A percentile compares a stretch with the other conserved stretches of the same genome.
These are phyloP conservation scores for Prenolepis imparis DNA, from an alignment of 2,888 invertebrate species.

Conservation along the genomic window DNA sequence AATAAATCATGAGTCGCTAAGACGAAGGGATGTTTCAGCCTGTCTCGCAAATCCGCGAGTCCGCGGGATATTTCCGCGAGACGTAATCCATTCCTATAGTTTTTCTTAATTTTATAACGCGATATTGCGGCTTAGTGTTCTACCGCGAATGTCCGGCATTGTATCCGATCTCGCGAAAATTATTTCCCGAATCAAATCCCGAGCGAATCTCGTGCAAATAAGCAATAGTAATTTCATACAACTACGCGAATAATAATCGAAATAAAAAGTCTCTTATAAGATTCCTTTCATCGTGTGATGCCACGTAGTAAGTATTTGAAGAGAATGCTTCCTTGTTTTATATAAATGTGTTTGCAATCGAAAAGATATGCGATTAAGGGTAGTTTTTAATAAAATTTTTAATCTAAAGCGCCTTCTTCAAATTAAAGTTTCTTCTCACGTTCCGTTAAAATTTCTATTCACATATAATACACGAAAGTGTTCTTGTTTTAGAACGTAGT, in stretches of 20 bases:
- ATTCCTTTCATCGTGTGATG: neutral
- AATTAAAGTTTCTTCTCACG: constrained; percentile 39
- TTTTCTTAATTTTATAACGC: constrained; percentile 31
- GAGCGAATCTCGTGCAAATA: neutral
- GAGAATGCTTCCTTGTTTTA: neutral
- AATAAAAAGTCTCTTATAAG: neutral
- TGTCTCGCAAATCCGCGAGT: constrained; percentile 63
- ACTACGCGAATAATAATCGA: neutral
- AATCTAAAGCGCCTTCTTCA: neutral
- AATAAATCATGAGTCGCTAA: constrained; percentile 69
- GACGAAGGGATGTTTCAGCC: constrained; percentile 57
- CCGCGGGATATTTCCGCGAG: constrained; percentile 17
- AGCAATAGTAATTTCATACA: neutral
- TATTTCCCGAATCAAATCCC: neutral
- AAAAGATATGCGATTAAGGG: neutral
- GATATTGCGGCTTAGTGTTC: neutral
- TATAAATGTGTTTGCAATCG: neutral
- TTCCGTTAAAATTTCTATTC: constrained; percentile 53
- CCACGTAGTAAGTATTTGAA: neutral
- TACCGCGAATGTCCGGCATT: neutral
- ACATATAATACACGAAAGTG: constrained; percentile 35
- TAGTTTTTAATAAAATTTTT: neutral
- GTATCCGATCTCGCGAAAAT: neutral
- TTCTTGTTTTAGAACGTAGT: constrained; percentile 34
- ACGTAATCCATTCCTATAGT: constrained; percentile 14